Percentiles rank a stretch among this genome's conserved stretches.
Conservation (phyloP, 2,797 vertebrate species). For the Sebastes elongatus region DNA sequence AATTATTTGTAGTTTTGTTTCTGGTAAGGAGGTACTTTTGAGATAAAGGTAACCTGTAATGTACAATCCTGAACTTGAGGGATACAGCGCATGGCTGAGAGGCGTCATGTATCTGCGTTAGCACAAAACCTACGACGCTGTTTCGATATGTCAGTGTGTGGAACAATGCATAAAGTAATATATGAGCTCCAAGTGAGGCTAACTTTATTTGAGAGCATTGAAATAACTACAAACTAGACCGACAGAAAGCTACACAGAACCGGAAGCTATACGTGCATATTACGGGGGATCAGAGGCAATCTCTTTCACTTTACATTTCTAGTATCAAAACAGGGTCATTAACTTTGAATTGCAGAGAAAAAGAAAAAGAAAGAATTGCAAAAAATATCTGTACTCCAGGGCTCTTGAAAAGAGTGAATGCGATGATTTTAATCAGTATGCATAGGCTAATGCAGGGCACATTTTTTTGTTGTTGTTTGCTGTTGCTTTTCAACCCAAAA, state of each 20-base stretch:
- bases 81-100: slow-evolving; percentile 61
- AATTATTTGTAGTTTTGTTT: slow-evolving; percentile 80
- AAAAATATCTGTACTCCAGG: slow-evolving; percentile 52
- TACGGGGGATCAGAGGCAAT: slow-evolving; percentile 61
- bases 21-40: slow-evolving; percentile 78
- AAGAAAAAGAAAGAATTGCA: slow-evolving; percentile 52
- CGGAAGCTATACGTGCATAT: slow-evolving; percentile 49
- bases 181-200: slow-evolving; percentile 64
- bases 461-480: slow-evolving; percentile 79
- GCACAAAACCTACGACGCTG: slow-evolving; percentile 80
- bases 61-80: slow-evolving; percentile 80
- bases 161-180: slow-evolving; percentile 76
- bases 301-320: slow-evolving; percentile 60
- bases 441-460: slow-evolving; percentile 71
- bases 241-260: slow-evolving; percentile 72
- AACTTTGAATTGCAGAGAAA: slow-evolving; percentile 84
- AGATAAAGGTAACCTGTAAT: slow-evolving; percentile 78
- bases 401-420: slow-evolving; percentile 62
- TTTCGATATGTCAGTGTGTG: slow-evolving; percentile 70
- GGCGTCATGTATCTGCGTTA: slow-evolving; percentile 73
- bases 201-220: slow-evolving; percentile 68
- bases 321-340: slow-evolving; percentile 86
- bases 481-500: slow-evolving; percentile 87
- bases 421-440: slow-evolving; percentile 62
- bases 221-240: slow-evolving; percentile 66